Base-by-base conservation (phyloP, 1,140 invertebrate species). In the Aphis craccivora region DNA sequence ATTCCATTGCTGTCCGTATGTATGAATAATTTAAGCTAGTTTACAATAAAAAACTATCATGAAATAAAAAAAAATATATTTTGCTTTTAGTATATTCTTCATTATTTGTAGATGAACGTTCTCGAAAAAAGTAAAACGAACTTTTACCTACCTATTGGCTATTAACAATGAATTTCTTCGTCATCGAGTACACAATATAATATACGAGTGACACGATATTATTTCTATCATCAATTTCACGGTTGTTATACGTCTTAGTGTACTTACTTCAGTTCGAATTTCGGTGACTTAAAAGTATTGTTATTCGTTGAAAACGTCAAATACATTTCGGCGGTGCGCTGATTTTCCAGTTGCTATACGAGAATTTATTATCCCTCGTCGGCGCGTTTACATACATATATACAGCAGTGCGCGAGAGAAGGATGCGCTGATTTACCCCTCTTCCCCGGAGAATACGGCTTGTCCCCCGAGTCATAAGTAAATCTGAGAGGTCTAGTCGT, bases 291-390 rank as follows among this genome's bases (percentile, higher is more conserved):
- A 9, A 37, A 89, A 89, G 22, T 53, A n/a, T 89, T 89, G 1
- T 89, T 89, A 37, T 89, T 89, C 23, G 14, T 37, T 22, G 45
- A 89, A 51, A 89, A 89, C 35, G 48, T 55, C 51, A 51, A 55
- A 14, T n/a, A 67, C 23, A 43, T 14, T 67, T 90, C 23, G 40
- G 37, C 11, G 55, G 40, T 40, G 18, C 25, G 18, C 25, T 67
- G 53, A 67, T 45, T 90, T 90, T 43, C 25, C 37, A 67, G 53
- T 90, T 20, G 60, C 37, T 43, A 40, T 40, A n/a, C 53, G 45
- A 55, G 55, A 67, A 90, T 90, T 90, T 90, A 90, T 90, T 90
- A 90, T 53, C 51, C 51, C 20, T 37, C 48, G 35, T 40, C 5
- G 48, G 55, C 22, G 25, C 89, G 37, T 25, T n/a, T 30, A 18